Percentiles rank a stretch among this genome's conserved stretches.
These are phyloP conservation scores for Agrypnia vestita DNA, from an alignment of 1,140 invertebrate species.

Conservation along the genomic window DNA sequence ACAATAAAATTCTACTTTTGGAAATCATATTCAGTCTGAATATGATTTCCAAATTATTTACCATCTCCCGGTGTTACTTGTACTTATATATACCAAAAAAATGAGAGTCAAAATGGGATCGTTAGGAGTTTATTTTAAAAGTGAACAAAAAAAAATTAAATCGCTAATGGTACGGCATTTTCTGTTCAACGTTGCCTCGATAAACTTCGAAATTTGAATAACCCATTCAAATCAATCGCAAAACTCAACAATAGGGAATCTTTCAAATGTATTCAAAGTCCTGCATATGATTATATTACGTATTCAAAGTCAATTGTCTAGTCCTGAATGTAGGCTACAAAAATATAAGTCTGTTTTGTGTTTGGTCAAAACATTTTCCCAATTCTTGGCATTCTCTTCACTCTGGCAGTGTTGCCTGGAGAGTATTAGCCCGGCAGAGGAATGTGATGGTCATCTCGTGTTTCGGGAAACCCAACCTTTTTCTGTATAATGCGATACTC, in stretches of 20 bases:
- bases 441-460: not conserved
- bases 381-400: not conserved
- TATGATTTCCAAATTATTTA: no score
- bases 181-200: not conserved
- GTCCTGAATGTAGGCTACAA: not conserved
- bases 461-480: not conserved
- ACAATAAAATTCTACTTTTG: no score
- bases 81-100: no score
- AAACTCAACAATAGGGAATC: not conserved
- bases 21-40: no score
- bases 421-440: not conserved
- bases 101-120: no score
- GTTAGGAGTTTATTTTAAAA: no score
- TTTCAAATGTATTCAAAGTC: not conserved
- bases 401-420: not conserved
- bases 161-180: no score
- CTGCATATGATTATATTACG: not conserved
- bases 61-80: no score
- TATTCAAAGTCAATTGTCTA: slow-evolving; percentile 16
- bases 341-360: not conserved
- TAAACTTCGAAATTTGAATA: not conserved
- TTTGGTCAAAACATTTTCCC: not conserved
- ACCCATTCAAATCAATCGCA: slow-evolving; percentile 2
- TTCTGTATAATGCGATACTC: no score
- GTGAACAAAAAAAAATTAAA: no score